These are phyloP conservation scores for Castor canadensis DNA, from an alignment of 2,113 vertebrate genomes.

Conservation along the genomic window DNA sequence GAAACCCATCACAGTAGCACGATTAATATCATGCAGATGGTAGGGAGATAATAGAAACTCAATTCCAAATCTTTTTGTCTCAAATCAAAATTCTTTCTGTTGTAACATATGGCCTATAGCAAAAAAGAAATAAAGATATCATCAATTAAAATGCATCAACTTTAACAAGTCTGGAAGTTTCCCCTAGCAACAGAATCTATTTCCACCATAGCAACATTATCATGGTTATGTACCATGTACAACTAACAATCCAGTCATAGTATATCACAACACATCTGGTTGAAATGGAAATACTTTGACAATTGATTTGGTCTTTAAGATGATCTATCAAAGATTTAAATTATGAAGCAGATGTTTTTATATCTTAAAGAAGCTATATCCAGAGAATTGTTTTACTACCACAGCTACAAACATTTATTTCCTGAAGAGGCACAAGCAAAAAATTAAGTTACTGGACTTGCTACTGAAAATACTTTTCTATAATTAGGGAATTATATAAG, in stretches of 20 bases:
- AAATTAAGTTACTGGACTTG: background rate
- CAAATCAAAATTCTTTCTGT: constrained; percentile 47
- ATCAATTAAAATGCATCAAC: constrained; percentile 64
- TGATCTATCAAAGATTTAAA: background rate
- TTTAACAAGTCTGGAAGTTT: constrained; percentile 53
- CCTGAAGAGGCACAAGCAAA: background rate
- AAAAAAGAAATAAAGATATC: constrained; percentile 61
- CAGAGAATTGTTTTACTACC: background rate
- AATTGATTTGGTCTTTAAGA: background rate
- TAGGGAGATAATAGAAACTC: constrained; percentile 40
- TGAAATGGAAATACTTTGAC: background rate
- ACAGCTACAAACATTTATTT: background rate
- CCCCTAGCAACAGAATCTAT: constrained; percentile 48
- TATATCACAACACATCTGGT: background rate
- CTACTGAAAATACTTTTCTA: background rate
- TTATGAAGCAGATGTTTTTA: background rate
- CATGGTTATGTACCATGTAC: background rate
- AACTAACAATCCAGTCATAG: background rate
- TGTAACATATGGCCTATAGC: constrained; percentile 52
- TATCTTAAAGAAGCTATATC: background rate
- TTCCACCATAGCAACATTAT: background rate
- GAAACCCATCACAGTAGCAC: background rate
- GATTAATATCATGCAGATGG: constrained; percentile 61
- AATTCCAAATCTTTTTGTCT: constrained; percentile 56
- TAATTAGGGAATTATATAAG: background rate